phyloP scores from a whole-genome alignment of 2,888 invertebrate genomes.

The Conomelus anceps region DNA sequence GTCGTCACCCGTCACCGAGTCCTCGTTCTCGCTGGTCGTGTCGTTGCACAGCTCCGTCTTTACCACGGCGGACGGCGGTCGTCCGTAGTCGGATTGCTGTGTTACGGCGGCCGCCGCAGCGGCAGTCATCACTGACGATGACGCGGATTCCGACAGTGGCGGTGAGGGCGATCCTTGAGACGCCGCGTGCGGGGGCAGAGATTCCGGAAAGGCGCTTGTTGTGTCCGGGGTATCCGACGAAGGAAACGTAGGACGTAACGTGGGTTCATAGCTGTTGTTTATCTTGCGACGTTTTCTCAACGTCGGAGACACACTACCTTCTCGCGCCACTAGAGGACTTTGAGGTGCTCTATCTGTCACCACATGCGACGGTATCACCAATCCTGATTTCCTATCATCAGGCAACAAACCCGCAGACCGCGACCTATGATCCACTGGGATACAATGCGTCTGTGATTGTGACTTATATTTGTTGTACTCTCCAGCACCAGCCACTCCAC shows the following conservation, averaged over 20 bases:
- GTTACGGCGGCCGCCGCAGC: constrained; percentile 11
- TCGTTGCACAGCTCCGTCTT: background rate
- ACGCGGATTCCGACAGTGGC: background rate
- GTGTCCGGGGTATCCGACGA: constrained; percentile 16
- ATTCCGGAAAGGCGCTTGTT: constrained; percentile 22
- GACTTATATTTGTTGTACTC: background rate
- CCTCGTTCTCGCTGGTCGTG: background rate
- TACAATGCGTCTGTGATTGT: background rate
- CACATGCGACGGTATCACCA: background rate
- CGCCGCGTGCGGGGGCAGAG: constrained; percentile 11
- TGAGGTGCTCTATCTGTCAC: constrained; percentile 3
- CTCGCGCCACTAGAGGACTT: constrained; percentile 32
- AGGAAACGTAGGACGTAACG: background rate
- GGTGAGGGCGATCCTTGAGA: background rate
- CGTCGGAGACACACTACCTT: constrained; percentile 33
- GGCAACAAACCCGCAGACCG: background rate
- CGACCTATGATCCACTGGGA: constrained; percentile 18
- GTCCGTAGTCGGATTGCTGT: background rate
- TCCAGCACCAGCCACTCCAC: constrained; percentile 22
- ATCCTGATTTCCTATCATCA: constrained; percentile 4
- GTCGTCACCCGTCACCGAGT: background rate
- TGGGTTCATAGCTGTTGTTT: constrained; percentile 19
- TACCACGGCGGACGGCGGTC: background rate
- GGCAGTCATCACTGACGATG: constrained; percentile 2
- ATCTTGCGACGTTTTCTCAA: constrained; percentile 31